Evolutionary conservation across 2,797 vertebrate genomes (phyloP).

Genomic region (Salarias fasciatus): DNA sequence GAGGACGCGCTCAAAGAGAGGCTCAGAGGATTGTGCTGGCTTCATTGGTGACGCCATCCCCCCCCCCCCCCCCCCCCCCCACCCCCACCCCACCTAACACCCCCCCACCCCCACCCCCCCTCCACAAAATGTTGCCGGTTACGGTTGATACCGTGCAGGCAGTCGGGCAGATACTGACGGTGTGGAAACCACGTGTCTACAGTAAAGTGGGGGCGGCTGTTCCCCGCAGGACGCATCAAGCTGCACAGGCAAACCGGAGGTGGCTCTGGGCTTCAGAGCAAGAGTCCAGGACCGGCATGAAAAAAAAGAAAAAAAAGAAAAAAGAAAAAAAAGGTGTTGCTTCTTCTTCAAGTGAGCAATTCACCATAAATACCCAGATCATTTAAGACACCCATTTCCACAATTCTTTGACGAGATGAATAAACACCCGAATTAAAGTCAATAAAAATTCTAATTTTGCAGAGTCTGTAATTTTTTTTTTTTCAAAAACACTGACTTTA

Average conservation of each 20-base stretch:
- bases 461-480: no score
- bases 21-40: neutral
- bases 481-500: no score
- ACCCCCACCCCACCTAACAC: no score
- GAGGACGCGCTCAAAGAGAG: neutral
- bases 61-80: no score
- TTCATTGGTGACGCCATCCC: slow-evolving; percentile 9
- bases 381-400: no score
- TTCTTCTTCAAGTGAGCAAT: no score
- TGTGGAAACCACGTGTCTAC: slow-evolving; percentile 67
- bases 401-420: no score
- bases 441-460: no score
- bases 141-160: slow-evolving; percentile 13
- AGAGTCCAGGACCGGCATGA: slow-evolving; percentile 6
- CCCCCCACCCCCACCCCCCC: no score
- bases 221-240: slow-evolving; percentile 26
- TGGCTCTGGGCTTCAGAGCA: slow-evolving; percentile 42
- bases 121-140: slow-evolving; percentile 23
- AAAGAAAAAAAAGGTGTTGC: no score
- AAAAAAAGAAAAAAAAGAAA: neutral
- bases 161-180: slow-evolving; percentile 41
- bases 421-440: no score
- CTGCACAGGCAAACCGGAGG: slow-evolving; percentile 32
- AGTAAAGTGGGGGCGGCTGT: slow-evolving; percentile 35
- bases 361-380: no score